Evolutionary conservation across 2,797 vertebrate genomes (phyloP), one percentile per base, ranked within the genome.

Genomic region (Halcyon leucocephala): DNA sequence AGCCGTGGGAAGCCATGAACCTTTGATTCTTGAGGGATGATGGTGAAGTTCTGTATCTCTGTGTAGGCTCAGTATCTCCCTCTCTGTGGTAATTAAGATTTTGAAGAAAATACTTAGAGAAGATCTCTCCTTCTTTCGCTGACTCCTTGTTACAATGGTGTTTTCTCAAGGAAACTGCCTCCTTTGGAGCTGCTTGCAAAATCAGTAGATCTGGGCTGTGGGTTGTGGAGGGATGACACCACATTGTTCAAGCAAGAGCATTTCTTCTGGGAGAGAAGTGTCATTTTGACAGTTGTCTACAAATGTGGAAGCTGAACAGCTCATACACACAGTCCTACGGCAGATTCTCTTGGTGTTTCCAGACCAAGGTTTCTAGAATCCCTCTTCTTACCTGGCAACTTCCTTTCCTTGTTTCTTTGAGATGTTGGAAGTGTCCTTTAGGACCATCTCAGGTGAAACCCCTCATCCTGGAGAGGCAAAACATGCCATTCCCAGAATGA

Each of bases 61-160:
- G 9, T 0, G 0, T 4, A 26, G 77, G 44, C 49, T 83, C 54
- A 78, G 31, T 35, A 6, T 78, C 37, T 71, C 6, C 3, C 10
- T 13, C 29, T 48, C 16, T 13, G 16, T 5, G 2, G 10, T 48
- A 62, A 48, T 15, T 42, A 35, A 48, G 26, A 48, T 42, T 67
- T 76, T 12, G 73, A 41, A 72, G 31, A 55, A 42, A 67, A 31
- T 22, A 14, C 24, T 20, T 17, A 41, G 24, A 76, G 18, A 77
- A 48, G 29, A 33, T 44, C 37, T 61, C 89, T 37, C 13, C 54
- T 86, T 66, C 29, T 57, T 25, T 88, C 9, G 0, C 57, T 52
- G 54, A 7, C 33, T 90, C 35, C 35, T 80, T 49, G 41, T 60
- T 70, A 20, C 0, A 1, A 16, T 54, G 74, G 13, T 3, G 1